phyloP scores from a whole-genome alignment of 1,140 invertebrate genomes.

The Aphelinus certus region DNA sequence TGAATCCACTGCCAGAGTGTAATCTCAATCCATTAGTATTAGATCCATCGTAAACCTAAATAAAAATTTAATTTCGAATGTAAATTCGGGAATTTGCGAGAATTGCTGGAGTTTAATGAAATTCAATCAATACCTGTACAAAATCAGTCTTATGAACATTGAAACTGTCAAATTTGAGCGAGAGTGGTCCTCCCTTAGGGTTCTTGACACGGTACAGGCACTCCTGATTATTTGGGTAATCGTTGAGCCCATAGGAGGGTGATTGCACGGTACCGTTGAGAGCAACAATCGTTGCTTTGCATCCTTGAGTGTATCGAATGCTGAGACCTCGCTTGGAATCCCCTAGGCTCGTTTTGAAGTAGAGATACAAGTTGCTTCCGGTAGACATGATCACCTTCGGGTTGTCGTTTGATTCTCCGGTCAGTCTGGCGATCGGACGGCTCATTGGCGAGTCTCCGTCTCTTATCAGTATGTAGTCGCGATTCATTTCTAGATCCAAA shows the following conservation, averaged over 20 bases:
- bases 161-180: slow-evolving; percentile 87
- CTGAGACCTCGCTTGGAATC: slow-evolving; percentile 91
- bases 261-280: slow-evolving; percentile 86
- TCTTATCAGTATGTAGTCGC: slow-evolving; percentile 88
- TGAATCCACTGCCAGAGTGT: slow-evolving; percentile 90
- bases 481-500: slow-evolving; percentile 84
- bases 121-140: slow-evolving; percentile 72
- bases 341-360: slow-evolving; percentile 89
- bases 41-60: slow-evolving; percentile 84
- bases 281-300: slow-evolving; percentile 81
- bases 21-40: slow-evolving; percentile 85
- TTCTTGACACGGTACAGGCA: slow-evolving; percentile 89
- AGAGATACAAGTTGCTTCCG: slow-evolving; percentile 87
- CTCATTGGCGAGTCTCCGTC: slow-evolving; percentile 89
- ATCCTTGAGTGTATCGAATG: slow-evolving; percentile 89
- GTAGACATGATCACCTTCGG: slow-evolving; percentile 90
- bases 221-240: slow-evolving; percentile 92
- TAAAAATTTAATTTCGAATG: slow-evolving; percentile 12
- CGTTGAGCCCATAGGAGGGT: slow-evolving; percentile 83
- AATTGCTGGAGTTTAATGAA: not conserved
- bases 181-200: slow-evolving; percentile 83
- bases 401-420: slow-evolving; percentile 81
- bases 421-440: slow-evolving; percentile 82
- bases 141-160: slow-evolving; percentile 86
- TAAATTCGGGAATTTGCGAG: too few relatives aligned